Base-by-base conservation (phyloP, 2,797 vertebrate species). In the Gobionotothen gibberifrons region DNA sequence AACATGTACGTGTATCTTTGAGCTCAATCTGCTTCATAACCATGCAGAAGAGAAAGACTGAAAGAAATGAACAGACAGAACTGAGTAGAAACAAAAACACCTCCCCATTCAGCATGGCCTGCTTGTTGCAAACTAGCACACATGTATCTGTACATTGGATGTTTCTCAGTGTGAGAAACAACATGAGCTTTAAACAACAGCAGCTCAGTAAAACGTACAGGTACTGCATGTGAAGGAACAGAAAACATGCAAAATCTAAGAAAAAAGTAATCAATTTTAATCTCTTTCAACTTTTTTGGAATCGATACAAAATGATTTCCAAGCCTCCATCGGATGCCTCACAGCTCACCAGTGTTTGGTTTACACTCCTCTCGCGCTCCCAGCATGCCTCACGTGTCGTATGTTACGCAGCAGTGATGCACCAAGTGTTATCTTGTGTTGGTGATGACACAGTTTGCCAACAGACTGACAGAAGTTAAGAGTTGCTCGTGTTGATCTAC, bases 401-500 rank as follows among this genome's bases (percentile, higher is more conserved):
- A 56, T 42, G 47, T 69, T 65, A 53, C 62, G 42, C 64, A 44
- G 66, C 69, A 73, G 80, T 9, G 82, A 82, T 19, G 74, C 60
- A 69, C 77, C 68, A 79, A 83, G 82, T 89, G 82, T 80, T 73
- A 83, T 75, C 76, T 67, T 49, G 76, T 72, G 76, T 79, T 36
- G 63, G 76, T 2, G 78, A 76, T 43, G 71, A 73, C 16, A 59
- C 64, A 62, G 64, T 76, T 72, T 82, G 76, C 86, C 71, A 83
- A 61, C 78, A 79, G 74, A 62, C 82, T 67, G 72, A 81, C 79
- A 82, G 32, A 74, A 82, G 80, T 79, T 68, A 64, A 84, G 82
- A 67, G 66, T 47, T 36, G 69, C 78, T 62, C n/a, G 36, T 46
- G 67, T 75, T 61, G 69, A 70, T 79, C 61, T 19, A 51, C 72